Evolutionary conservation across 2,113 vertebrate genomes (phyloP), one percentile per base, ranked within the genome.

Genomic region (Todiramphus saurophagus): DNA sequence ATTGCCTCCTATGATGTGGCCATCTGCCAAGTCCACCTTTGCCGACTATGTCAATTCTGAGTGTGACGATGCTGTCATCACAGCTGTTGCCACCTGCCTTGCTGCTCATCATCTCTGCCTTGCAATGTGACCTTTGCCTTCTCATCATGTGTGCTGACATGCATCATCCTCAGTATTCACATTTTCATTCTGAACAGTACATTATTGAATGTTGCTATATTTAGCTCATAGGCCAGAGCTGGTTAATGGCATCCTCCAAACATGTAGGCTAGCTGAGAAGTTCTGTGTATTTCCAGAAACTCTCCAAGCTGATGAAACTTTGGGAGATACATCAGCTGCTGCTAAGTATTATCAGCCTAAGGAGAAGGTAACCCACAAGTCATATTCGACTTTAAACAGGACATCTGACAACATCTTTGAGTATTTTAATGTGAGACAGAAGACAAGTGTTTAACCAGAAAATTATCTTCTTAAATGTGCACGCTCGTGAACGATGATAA

Each of bases 191-290:
- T 96, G 63, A 91, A 19, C 53, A 28, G 50, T 33, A 28, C 50
- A 12, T 85, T 93, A 90, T 91, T 94, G 87, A 96, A 50, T 0
- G 0, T 53, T 74, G 37, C 89, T 90, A 37, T 87, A 51, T 90
- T 93, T 93, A 89, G 76, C 75, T 90, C 63, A 7, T 91, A 33
- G 88, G 75, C 83, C 37, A 41, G 81, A 59, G 30, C 30, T 75
- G 33, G 75, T 87, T 94, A 89, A 85, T 43, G 39, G 39, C 67
- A 73, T 70, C 73, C 55, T 93, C 35, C 41, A 90, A 94, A 94
- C 69, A 74, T 50, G 48, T 44, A 82, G 60, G 46, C 82, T 88
- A 58, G 30, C 55, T 93, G 56, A 92, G 68, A 67, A 76, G 44
- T 81, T 91, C 72, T 79, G 44, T 25, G 3, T 39, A 39, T 93